Conservation (phyloP, 2,113 vertebrate species). For the Ascaphus truei region DNA sequence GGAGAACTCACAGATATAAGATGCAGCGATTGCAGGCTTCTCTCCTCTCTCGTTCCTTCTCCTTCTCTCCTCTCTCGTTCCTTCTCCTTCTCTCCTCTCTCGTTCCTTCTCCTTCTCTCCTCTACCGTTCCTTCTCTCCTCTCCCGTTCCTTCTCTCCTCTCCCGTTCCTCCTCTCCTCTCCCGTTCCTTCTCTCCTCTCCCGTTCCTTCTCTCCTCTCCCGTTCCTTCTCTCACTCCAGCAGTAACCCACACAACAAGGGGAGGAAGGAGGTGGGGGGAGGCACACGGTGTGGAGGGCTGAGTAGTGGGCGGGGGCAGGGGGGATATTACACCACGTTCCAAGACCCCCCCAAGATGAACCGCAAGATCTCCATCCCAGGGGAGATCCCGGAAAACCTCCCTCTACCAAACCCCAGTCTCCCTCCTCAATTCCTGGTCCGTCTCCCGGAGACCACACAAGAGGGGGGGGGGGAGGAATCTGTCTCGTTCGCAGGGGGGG, state of each 20-base stretch:
- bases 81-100: not conserved
- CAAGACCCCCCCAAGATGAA: constrained; percentile 22
- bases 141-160: not conserved
- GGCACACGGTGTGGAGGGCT: not conserved
- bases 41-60: not conserved
- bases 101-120: not conserved
- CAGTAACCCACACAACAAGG: constrained; percentile 5
- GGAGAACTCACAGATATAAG: constrained; percentile 26
- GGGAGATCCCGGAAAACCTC: too few species aligned
- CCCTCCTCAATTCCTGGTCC: constrained; percentile 25
- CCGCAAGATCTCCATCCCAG: constrained; percentile 23
- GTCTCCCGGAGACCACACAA: constrained; percentile 23
- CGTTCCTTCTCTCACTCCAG: not conserved
- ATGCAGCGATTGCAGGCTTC: not conserved
- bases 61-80: not conserved
- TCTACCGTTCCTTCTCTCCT: not conserved
- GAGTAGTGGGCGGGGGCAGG: not conserved
- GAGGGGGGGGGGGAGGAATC: constrained; percentile 14
- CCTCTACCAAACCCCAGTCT: constrained; percentile 14
- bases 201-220: not conserved
- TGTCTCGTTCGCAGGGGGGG: constrained; percentile 26
- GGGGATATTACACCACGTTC: not conserved
- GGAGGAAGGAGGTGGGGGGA: constrained; percentile 9
- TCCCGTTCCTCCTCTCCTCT: not conserved
- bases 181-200: not conserved